A percentile compares a stretch with the other conserved stretches of the same genome.
Evolutionary conservation across 53 echinoderm and acorn worm genomes (phyloP).

Genomic region (Henricia sp.): DNA sequence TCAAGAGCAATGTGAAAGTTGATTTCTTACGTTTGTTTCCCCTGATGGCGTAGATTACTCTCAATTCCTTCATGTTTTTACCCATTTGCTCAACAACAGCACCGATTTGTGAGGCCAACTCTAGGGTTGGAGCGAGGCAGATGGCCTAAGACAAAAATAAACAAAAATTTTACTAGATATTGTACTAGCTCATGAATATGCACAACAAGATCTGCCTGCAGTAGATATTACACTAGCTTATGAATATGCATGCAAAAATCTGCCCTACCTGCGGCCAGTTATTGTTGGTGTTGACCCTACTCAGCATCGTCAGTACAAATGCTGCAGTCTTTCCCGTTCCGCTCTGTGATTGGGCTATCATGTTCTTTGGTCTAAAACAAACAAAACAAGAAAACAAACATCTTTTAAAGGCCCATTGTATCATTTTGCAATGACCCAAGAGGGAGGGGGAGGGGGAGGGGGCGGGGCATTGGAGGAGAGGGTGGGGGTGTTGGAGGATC

Average conservation of each 20-base stretch:
- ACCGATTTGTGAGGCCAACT: constrained; percentile 93
- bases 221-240: not conserved
- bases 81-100: constrained; percentile 90
- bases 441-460: too few relatives aligned
- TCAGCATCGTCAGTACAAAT: constrained; percentile 97
- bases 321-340: constrained; percentile 98
- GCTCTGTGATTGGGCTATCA: constrained; percentile 99
- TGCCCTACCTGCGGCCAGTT: constrained; percentile 87
- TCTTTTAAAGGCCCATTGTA: not conserved
- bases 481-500: too few relatives aligned
- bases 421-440: too few relatives aligned
- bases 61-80: constrained; percentile 65
- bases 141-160: constrained; percentile 66
- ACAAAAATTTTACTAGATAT: not conserved
- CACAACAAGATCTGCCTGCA: not conserved
- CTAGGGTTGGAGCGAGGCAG: constrained; percentile 95
- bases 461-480: too few relatives aligned
- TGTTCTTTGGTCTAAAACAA: constrained; percentile 87
- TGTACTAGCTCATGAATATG: not conserved
- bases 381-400: not conserved
- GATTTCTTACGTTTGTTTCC: constrained; percentile 89
- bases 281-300: constrained; percentile 80
- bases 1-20: too few relatives aligned
- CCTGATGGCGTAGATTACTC: constrained; percentile 84
- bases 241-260: constrained; percentile 4